Percentiles rank a stretch among this genome's conserved stretches.
phyloP scores from a whole-genome alignment of 2,797 vertebrate genomes.

The Pelochelys cantorii region DNA sequence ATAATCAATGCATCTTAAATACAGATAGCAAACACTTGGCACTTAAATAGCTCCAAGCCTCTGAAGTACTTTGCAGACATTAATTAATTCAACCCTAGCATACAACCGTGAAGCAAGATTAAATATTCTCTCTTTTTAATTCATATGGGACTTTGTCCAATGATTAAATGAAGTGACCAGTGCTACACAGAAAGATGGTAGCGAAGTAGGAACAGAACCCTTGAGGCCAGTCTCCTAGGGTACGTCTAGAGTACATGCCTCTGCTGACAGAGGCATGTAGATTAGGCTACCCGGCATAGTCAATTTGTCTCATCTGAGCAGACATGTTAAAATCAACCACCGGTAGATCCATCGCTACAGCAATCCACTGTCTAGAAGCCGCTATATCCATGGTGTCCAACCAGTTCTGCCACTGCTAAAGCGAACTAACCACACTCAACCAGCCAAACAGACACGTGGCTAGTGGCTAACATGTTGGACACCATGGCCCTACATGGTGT shows the following conservation, averaged over 20 bases:
- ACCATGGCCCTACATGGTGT: not conserved
- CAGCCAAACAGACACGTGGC: too few species aligned
- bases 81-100: constrained; percentile 22
- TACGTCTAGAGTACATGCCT: too few species aligned
- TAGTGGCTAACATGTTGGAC: too few species aligned
- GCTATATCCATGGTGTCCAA: too few species aligned
- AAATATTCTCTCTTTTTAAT: rapidly evolving
- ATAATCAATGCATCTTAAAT: constrained; percentile 27
- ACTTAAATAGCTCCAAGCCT: not conserved
- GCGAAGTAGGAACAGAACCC: not conserved
- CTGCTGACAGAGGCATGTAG: too few species aligned
- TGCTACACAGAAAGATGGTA: not conserved
- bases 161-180: constrained; percentile 21
- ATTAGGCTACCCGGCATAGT: too few species aligned
- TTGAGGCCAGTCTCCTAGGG: not conserved
- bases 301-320: too few species aligned
- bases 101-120: rapidly evolving
- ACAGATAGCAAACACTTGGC: constrained; percentile 23
- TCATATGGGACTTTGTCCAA: not conserved
- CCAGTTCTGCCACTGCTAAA: too few species aligned
- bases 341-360: too few species aligned
- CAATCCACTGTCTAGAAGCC: too few species aligned
- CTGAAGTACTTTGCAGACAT: not conserved
- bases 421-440: too few species aligned
- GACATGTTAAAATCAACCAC: too few species aligned